These are phyloP conservation scores for Serrognathus titanus DNA, from an alignment of 2,888 invertebrate species.

Conservation along the genomic window DNA sequence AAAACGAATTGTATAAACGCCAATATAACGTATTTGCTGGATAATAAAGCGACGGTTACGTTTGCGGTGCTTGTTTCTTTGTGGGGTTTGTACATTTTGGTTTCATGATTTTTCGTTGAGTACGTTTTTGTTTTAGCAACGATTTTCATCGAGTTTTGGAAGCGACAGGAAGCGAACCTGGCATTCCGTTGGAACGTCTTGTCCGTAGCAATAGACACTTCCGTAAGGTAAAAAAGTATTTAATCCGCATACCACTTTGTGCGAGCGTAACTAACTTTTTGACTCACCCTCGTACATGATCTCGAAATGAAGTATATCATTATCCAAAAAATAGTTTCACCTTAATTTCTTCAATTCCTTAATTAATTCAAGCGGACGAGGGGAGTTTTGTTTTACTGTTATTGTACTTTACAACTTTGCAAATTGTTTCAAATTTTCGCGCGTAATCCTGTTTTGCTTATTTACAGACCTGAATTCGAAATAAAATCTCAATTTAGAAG, in stretches of 20 bases:
- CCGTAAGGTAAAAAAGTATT: neutral
- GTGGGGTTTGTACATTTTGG: slow-evolving; percentile 54
- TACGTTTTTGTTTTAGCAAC: slow-evolving; percentile 22
- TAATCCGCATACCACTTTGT: too few species aligned
- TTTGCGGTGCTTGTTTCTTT: slow-evolving; percentile 80
- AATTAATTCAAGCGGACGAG: too few species aligned
- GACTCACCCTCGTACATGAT: too few species aligned
- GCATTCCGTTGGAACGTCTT: neutral
- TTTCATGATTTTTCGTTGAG: neutral
- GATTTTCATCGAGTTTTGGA: slow-evolving; percentile 37
- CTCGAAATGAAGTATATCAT: too few species aligned
- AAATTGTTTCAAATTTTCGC: neutral
- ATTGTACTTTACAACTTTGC: too few species aligned
- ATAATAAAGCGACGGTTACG: slow-evolving; percentile 73
- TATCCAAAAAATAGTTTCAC: too few species aligned
- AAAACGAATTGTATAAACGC: slow-evolving; percentile 68
- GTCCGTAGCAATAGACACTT: neutral
- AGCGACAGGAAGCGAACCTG: neutral
- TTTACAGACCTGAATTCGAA: neutral
- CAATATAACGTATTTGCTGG: slow-evolving; percentile 73
- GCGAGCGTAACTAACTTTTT: too few species aligned
- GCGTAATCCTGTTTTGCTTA: neutral
- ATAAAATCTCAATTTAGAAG: neutral
- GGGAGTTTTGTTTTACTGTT: too few species aligned
- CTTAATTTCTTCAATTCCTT: too few species aligned